A percentile compares a stretch with the other conserved stretches of the same genome.
phyloP scores from a whole-genome alignment of 2,888 invertebrate species.

The Pristionchus entomophagus region DNA sequence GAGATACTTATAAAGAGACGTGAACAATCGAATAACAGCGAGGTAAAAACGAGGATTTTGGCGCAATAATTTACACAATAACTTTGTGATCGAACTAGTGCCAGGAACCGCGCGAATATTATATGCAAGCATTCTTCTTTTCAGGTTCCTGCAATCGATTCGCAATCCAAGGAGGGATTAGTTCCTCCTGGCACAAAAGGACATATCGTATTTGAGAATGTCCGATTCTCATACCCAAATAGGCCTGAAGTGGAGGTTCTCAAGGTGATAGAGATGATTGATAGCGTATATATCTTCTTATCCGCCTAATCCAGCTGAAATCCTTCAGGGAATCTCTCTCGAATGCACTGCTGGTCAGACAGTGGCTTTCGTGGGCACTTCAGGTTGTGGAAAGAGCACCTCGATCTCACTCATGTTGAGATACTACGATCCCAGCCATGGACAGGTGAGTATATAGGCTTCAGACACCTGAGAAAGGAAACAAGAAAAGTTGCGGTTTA shows the following conservation, averaged over 20 bases:
- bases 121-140: not conserved
- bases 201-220: constrained; percentile 77
- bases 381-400: constrained; percentile 68
- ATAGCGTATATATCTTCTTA: not conserved
- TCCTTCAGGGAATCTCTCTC: constrained; percentile 58
- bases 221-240: constrained; percentile 78
- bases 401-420: constrained; percentile 66
- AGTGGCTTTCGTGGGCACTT: constrained; percentile 68
- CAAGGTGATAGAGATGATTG: constrained; percentile 60
- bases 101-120: no score
- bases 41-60: no score
- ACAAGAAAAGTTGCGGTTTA: no score
- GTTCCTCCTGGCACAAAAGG: constrained; percentile 76
- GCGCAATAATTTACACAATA: no score
- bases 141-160: constrained; percentile 68
- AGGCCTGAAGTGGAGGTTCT: constrained; percentile 76
- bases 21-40: no score
- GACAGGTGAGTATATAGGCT: constrained; percentile 49
- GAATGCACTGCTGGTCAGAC: constrained; percentile 67
- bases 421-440: constrained; percentile 65
- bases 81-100: no score
- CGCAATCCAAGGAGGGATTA: constrained; percentile 75
- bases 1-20: not conserved
- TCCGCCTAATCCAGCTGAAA: no score
- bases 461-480: no score